Conservation (phyloP, 1,140 invertebrate species). For the Spodoptera frugiperda region DNA sequence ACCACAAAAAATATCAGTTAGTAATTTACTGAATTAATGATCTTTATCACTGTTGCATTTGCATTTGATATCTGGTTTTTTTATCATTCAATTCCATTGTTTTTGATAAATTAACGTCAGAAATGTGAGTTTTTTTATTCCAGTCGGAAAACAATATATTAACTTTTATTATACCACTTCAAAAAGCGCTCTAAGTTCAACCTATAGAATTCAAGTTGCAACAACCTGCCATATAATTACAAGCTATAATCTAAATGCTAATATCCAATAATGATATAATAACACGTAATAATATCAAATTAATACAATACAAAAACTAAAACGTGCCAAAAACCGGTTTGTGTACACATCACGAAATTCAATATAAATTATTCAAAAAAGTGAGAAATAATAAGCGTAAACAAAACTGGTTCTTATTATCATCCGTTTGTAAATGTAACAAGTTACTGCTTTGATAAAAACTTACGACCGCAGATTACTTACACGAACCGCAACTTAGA, state of each 20-base stretch:
- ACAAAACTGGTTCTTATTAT: slow-evolving; percentile 7
- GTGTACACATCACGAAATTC: not conserved
- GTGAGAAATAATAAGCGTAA: not conserved
- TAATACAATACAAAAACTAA: not conserved
- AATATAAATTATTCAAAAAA: slow-evolving; percentile 22
- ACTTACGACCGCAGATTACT: not conserved
- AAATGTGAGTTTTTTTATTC: too few species aligned
- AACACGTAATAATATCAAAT: slow-evolving; percentile 27
- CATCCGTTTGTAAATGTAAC: not conserved
- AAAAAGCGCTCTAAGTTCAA: too few species aligned
- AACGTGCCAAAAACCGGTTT: slow-evolving; percentile 7
- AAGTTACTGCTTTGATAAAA: not conserved
- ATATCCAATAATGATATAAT: slow-evolving; percentile 2
- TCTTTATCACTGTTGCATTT: too few species aligned
- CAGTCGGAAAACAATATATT: too few species aligned
- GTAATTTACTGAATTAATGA: too few species aligned
- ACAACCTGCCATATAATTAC: not conserved
- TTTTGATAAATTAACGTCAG: too few species aligned
- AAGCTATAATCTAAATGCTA: not conserved
- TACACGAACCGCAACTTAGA: not conserved
- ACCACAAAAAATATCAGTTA: too few species aligned
- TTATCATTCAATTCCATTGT: too few species aligned
- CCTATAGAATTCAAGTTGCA: not conserved
- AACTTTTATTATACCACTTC: too few species aligned
- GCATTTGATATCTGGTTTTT: too few species aligned